A percentile compares a stretch with the other conserved stretches of the same genome.
Evolutionary conservation across 2,797 vertebrate genomes (phyloP).

Genomic region (Gobionotothen gibberifrons): DNA sequence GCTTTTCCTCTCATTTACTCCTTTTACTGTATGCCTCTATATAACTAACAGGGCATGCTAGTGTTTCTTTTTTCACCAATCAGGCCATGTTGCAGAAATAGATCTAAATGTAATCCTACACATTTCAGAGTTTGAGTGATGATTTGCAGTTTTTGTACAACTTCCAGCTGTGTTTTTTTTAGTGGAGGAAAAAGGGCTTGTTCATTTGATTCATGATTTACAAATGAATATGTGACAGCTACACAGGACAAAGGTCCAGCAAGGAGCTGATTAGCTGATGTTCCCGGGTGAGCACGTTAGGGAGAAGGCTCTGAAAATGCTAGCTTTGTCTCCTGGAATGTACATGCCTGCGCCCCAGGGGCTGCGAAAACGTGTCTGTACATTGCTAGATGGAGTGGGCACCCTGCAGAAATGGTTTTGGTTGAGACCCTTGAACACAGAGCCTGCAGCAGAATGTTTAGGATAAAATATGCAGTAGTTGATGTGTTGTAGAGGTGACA

Average conservation of each 20-base stretch:
- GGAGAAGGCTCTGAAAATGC: constrained; percentile 78
- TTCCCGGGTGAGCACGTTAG: constrained; percentile 52
- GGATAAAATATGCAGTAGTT: constrained; percentile 16
- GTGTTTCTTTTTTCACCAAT: not conserved
- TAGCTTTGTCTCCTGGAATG: constrained; percentile 87
- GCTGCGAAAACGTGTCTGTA: constrained; percentile 87
- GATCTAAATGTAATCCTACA: not conserved
- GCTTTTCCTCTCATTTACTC: constrained; percentile 51
- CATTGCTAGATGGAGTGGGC: constrained; percentile 79
- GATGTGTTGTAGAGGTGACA: constrained; percentile 25
- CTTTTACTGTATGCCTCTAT: constrained; percentile 12
- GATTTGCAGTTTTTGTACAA: not conserved
- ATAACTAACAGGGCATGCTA: constrained; percentile 18
- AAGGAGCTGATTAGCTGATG: constrained; percentile 45
- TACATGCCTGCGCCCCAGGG: constrained; percentile 80
- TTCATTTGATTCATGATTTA: not conserved
- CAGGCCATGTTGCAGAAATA: not conserved
- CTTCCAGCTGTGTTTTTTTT: constrained; percentile 1
- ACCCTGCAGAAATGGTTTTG: constrained; percentile 78
- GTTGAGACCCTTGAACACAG: constrained; percentile 38
- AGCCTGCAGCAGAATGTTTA: constrained; percentile 51
- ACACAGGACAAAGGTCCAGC: constrained; percentile 40
- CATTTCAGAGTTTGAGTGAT: not conserved
- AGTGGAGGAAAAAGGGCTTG: not conserved
- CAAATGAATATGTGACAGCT: constrained; percentile 21